These are phyloP conservation scores for Lysandra bellargus DNA, from an alignment of 2,888 invertebrate genomes.

Conservation along the genomic window DNA sequence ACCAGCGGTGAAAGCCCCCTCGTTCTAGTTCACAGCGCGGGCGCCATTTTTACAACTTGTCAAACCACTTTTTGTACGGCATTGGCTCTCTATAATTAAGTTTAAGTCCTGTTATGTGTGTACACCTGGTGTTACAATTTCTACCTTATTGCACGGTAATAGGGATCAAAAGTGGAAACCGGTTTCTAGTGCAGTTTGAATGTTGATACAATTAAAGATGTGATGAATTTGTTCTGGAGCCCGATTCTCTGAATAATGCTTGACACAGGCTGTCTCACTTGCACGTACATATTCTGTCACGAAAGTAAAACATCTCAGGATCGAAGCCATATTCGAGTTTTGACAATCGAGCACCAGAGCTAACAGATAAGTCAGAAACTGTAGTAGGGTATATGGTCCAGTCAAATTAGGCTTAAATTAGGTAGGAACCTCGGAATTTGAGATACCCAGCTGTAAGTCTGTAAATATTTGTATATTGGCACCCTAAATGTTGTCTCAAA, in stretches of 20 bases:
- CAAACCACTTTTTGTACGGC: conserved; percentile 23
- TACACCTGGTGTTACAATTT: background rate
- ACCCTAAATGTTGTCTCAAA: too few species aligned
- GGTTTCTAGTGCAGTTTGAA: background rate
- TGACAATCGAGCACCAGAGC: too few species aligned
- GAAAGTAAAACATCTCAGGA: too few species aligned
- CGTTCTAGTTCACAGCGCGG: conserved; percentile 24
- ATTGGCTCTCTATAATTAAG: conserved; percentile 20
- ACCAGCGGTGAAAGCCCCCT: conserved; percentile 4
- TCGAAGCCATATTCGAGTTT: too few species aligned
- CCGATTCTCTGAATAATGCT: background rate
- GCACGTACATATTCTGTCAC: background rate
- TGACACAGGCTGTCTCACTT: too few species aligned
- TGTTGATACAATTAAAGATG: conserved; percentile 14
- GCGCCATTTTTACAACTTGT: conserved; percentile 12
- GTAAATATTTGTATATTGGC: too few species aligned
- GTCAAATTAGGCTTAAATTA: too few species aligned
- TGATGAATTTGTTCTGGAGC: background rate
- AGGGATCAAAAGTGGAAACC: background rate
- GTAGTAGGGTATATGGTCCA: too few species aligned
- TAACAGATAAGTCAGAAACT: too few species aligned
- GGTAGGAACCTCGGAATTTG: too few species aligned
- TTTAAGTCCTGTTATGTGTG: conserved; percentile 14
- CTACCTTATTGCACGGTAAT: background rate
- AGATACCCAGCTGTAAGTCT: too few species aligned